Base-by-base conservation (phyloP, 2,888 invertebrate species). In the Formica aserva region DNA sequence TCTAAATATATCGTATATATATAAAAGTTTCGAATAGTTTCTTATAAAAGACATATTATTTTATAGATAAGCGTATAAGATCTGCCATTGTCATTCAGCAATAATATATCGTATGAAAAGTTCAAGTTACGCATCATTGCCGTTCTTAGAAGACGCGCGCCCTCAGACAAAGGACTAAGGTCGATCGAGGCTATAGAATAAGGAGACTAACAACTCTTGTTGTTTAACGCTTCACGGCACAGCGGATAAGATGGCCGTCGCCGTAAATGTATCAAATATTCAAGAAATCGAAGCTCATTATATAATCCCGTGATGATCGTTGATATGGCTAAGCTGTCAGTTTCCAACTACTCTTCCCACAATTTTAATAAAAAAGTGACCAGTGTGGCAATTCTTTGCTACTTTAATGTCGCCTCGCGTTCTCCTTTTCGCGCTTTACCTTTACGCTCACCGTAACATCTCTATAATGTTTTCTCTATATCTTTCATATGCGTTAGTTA, bases 121-220 rank as follows among this genome's bases (percentile, higher is more conserved):
- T 80, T 60, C 18, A 52, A 52, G 45, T 75, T 76, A 84, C 75
- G 63, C 9, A 74, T 29, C 48, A 65, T 82, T 29, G 83, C 75
- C 63, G 63, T 74, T 75, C 77, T 55, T n/a, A 22, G 38, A 48
- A 65, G 22, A 35, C 38, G 57, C n/a, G 35, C 41, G 29, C n/a
- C 55, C 77, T 69, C 18, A 15, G 60, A 22, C 74, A 66, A 55
- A 82, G 38, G 67, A 62, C 55, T 72, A 29, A 52, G 52, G 52
- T 48, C 38, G 71, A 38, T 60, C 63, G 83, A 75, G 83, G 74
- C 84, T 86, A 85, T 87, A 88, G 83, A 80, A 83, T 90, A 86
- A 88, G 84, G 82, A 87, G 87, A 87, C 88, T 89, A 90, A 87
- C 87, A 90, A 89, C 87, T 90, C 89, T 89, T 76, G 86, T 89